A percentile compares a stretch with the other conserved stretches of the same genome.
Evolutionary conservation across 2,113 vertebrate species (phyloP).

Genomic region (Zosterops borbonicus): DNA sequence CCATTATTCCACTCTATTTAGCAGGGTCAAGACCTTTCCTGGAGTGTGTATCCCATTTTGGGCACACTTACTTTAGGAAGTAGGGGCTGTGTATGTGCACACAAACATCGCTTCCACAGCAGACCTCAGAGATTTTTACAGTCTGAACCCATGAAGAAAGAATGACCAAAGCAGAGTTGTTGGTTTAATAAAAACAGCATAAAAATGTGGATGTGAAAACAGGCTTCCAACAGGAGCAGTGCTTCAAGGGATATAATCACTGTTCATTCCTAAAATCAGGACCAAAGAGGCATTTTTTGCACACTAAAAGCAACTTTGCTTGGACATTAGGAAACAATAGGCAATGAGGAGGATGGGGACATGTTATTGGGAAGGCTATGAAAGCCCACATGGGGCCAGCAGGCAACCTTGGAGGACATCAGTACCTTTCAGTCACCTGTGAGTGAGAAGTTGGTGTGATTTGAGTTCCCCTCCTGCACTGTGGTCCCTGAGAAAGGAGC

Average conservation of each 20-base stretch:
- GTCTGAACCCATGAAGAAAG: not conserved
- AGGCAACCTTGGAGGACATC: not conserved
- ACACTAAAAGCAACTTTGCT: not conserved
- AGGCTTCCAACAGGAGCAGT: not conserved
- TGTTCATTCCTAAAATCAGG: not conserved
- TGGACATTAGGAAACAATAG: not conserved
- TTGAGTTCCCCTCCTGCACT: not conserved
- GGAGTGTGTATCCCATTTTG: not conserved
- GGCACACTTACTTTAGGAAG: not conserved
- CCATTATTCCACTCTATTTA: not conserved
- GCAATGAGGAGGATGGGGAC: not conserved
- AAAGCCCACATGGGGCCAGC: not conserved
- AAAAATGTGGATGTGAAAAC: not conserved
- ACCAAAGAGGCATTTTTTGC: not conserved
- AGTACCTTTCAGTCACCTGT: not conserved
- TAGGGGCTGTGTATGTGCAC: fast-evolving
- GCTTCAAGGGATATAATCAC: not conserved
- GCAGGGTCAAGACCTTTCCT: not conserved
- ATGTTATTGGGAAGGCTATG: not conserved
- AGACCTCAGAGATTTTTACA: not conserved
- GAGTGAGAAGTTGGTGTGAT: not conserved
- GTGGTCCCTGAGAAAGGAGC: not conserved
- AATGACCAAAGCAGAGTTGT: not conserved
- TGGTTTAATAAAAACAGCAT: not conserved
- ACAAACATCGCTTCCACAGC: not conserved